Base-by-base conservation (phyloP, 2,113 vertebrate species). In the Nannobrachium achirus region DNA sequence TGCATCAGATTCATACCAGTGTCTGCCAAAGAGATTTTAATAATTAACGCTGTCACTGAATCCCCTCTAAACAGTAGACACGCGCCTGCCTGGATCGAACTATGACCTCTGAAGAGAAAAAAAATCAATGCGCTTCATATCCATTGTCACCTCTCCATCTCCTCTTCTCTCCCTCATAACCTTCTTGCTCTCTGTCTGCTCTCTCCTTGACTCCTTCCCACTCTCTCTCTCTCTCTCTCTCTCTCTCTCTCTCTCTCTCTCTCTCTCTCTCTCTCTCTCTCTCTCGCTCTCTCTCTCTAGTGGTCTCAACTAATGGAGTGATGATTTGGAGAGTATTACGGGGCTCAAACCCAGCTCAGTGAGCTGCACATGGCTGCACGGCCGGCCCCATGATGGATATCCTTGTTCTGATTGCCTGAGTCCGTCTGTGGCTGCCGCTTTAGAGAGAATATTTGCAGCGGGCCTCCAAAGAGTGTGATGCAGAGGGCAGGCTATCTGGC, bases 91-190 rank as follows among this genome's bases (percentile, higher is more conserved):
- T 80, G 75, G 69, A 39, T 83, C 72, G 64, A 81, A 79, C 83
- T 69, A 86, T 86, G 70, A 45, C 73, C 50, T 82, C 51, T 76
- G 66, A 87, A 63, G 74, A 41, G 68, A 73, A n/a, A n/a, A n/a
- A n/a, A 86, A 89, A 87, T 90, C 83, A 60, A 88, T 84, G 65
- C 73, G 60, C 75, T 83, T 69, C 69, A 51, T 82, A 44, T 85
- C 49, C 9, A 78, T 79, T 84, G 85, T 84, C 79, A 82, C 69
- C 63, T 83, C 56, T 73, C 60, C 15, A 15, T 58, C 69, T 63
- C 55, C 10, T 56, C 50, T 56, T 63, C 8, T 9, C 40, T 8
- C 15, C 40, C 25, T 25, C 25, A 2, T 33, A 33, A 33, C 25
- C 25, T 33, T 33, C 25, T 33, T 33, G 25, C 25, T 33, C 25